Evolutionary conservation across 2,888 invertebrate genomes (phyloP), one percentile per base, ranked within the genome.

Genomic region (Drosophila lacicola): DNA sequence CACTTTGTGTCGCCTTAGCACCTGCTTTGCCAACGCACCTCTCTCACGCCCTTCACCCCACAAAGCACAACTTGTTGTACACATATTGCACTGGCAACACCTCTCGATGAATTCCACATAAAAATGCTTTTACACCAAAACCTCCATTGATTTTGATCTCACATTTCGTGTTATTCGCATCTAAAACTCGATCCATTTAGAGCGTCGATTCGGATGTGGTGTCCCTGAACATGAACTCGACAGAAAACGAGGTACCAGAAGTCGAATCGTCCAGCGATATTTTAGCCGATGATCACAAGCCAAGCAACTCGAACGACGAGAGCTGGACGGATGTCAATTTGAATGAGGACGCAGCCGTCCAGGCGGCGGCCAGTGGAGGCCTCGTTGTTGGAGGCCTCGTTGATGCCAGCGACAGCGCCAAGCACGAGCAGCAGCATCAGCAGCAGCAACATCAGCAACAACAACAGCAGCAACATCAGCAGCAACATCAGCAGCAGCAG

Each of bases 241-340:
- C 95, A 13, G 96, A 96, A 89, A 95, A 95, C 8, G 95, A 95
- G 65, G 94, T 95, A 82, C 94, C 94, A 74, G 95, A 95, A 86
- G 94, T 95, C 4, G 95, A 95, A 89, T 95, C 95, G 0, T 95
- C 95, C 66, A 95, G 94, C 82, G 95, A 95, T 89, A 94, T 95
- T 17, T 92, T 95, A 64, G 92, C 95, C 50, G 96, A 96, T 74
- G 96, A 96, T 88, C 96, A 95, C 82, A 96, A 96, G 91, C 95
- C 94, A 36, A 94, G 94, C 70, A 94, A 95, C 42, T 95, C 94
- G 74, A 95, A 95, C 78, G 97, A 97, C 88, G 97, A 97, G 88
- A 97, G 96, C 51, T 98, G 98, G 98, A 97, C 97, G 1, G 97
- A 98, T 90, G 97, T 98, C 42, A 98, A 97, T 91, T 93, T 98